Percentiles rank a stretch among this genome's conserved stretches.
Evolutionary conservation across 1,140 invertebrate genomes (phyloP).

Genomic region (Caenorhabditis latens): DNA sequence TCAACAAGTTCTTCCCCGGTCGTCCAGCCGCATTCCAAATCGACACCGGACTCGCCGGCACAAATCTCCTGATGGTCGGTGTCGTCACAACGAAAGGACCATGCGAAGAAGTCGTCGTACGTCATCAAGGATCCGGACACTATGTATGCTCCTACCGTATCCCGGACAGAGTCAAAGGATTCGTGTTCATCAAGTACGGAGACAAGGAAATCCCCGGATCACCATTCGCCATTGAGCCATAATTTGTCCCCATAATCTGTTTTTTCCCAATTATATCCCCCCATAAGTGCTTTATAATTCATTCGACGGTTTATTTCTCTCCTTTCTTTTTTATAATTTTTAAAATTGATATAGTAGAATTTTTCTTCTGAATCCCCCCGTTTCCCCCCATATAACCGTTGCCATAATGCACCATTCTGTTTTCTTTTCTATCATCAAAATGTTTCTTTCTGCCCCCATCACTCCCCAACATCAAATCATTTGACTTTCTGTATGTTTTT

Average conservation of each 20-base stretch:
- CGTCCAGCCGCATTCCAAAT: slow-evolving; percentile 94
- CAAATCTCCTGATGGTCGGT: slow-evolving; percentile 93
- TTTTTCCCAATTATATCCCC: background rate
- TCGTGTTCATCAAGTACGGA: slow-evolving; percentile 70
- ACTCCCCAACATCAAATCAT: background rate
- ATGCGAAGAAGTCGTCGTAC: slow-evolving; percentile 93
- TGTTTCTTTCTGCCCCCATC: too few relatives aligned
- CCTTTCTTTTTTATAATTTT: background rate
- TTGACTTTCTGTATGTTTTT: background rate
- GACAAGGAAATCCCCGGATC: slow-evolving; percentile 63
- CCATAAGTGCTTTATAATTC: slow-evolving; percentile 54
- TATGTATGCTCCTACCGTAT: slow-evolving; percentile 78
- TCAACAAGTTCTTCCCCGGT: slow-evolving; percentile 92
- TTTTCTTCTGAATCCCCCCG: background rate
- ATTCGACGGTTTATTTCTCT: slow-evolving; percentile 26
- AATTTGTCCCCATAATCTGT: background rate
- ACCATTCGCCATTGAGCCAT: slow-evolving; percentile 65
- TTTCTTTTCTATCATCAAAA: background rate
- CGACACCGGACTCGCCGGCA: slow-evolving; percentile 90
- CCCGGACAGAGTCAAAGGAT: slow-evolving; percentile 65
- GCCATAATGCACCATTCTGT: background rate
- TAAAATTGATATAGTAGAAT: background rate
- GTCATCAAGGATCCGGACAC: slow-evolving; percentile 92
- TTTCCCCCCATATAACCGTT: slow-evolving; percentile 36
- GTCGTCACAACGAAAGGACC: slow-evolving; percentile 94